Base-by-base conservation (phyloP, 2,888 invertebrate species). In the Campaea margaritaria region DNA sequence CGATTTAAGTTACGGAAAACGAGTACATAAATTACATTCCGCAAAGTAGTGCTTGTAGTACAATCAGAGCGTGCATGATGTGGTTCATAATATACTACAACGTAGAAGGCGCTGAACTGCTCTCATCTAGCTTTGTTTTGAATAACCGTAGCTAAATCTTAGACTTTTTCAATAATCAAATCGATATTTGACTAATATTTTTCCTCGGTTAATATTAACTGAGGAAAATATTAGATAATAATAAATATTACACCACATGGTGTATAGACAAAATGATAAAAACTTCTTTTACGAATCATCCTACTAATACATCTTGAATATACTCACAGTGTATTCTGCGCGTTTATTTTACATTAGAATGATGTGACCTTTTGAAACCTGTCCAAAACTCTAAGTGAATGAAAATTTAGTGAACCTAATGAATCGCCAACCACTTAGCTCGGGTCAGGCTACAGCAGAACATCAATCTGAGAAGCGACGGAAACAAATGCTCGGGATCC, bases 1-100 rank as follows among this genome's bases (percentile, higher is more conserved):
- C 87, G 86, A 89, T 90, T 89, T 86, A 89, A 90, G 84, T 89
- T 89, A 85, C 79, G 75, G 81, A 83, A 78, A 71, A 68, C 75
- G 76, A 80, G 72, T 75, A 69, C 44, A 56, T 58, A 71, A 78
- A 81, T 80, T 75, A 58, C 50, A 48, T 62, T 58, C 45, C 31
- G 39, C 54, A 54, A 45, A 27, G 43, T 13, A 55, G 48, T 53
- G 41, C 21, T 57, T 42, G 34, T 34, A 46, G 28, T 38, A 16
- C 45, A 56, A 47, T 43, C 38, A 16, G 16, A 50, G 28, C 13
- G 31, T 50, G 16, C 31, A 9, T 45, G 31, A 44, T 27, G 44
- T 45, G 16, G 43, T 42, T 5, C 13, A 15, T 28, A 45, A 28
- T 42, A 41, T 38, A 38, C 21, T 15, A 16, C 42, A 42, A 7